Percentiles rank a stretch among this genome's conserved stretches.
These are phyloP conservation scores for Drosophila asahinai DNA, from an alignment of 1,140 invertebrate genomes.

Conservation along the genomic window DNA sequence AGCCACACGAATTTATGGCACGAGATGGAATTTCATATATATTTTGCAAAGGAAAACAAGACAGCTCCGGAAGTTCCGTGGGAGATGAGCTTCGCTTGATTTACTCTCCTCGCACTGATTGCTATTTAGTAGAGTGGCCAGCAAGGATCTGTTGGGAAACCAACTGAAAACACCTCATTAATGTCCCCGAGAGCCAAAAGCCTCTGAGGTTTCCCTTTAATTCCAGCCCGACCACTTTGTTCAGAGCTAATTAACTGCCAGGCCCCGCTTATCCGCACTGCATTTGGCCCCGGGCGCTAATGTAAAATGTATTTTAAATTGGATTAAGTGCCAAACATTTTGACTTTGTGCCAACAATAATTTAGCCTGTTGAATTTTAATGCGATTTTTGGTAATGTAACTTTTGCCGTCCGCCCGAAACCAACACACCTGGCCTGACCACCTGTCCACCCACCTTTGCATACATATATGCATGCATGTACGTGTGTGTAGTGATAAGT, in stretches of 20 bases:
- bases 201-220: conserved; percentile 19
- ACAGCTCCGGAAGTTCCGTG: conserved; percentile 24
- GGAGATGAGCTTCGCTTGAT: conserved; percentile 8
- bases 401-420: conserved; percentile 28
- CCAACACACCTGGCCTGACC: conserved; percentile 31
- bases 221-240: conserved; percentile 15
- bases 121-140: conserved; percentile 22
- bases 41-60: conserved; percentile 34
- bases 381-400: conserved; percentile 75
- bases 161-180: conserved; percentile 9
- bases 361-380: conserved; percentile 74
- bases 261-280: conserved; percentile 19
- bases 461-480: conserved; percentile 4
- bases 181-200: conserved; percentile 11
- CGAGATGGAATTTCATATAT: conserved; percentile 49
- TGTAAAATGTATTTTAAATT: conserved; percentile 79
- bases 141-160: not conserved
- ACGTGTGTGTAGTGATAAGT: conserved; percentile 30
- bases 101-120: conserved; percentile 26
- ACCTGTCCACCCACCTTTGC: conserved; percentile 2
- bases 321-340: conserved; percentile 80
- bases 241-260: conserved; percentile 43
- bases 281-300: conserved; percentile 56
- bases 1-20: conserved; percentile 55
- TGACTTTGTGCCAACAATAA: conserved; percentile 75